Evolutionary conservation across 1,140 invertebrate species (phyloP).

Genomic region (Danaus melanippus): DNA sequence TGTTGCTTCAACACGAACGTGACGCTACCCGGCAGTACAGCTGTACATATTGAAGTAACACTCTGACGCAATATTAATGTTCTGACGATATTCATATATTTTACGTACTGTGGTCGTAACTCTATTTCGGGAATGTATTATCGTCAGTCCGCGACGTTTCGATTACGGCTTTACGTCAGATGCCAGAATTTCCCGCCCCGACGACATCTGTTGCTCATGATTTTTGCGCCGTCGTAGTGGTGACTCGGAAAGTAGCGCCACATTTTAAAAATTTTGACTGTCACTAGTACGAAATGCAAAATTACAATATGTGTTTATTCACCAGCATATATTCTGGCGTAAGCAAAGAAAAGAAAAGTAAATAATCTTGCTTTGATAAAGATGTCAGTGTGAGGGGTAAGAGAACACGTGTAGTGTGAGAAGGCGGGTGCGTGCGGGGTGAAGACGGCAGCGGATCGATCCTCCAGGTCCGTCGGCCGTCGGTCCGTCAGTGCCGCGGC

Average conservation of each 20-base stretch:
- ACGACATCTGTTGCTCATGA: slow-evolving; percentile 57
- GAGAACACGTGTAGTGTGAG: slow-evolving; percentile 34
- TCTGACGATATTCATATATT: slow-evolving; percentile 40
- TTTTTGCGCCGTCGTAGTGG: slow-evolving; percentile 40
- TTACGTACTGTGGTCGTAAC: slow-evolving; percentile 46
- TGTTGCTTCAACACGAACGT: slow-evolving; percentile 12
- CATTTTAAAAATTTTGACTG: slow-evolving; percentile 7
- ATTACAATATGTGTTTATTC: no score
- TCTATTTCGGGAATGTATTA: slow-evolving; percentile 49
- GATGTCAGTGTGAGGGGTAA: slow-evolving; percentile 25
- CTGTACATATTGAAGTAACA: slow-evolving; percentile 30
- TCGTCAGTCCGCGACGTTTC: slow-evolving; percentile 37
- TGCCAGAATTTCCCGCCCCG: slow-evolving; percentile 52
- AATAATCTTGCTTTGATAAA: no score
- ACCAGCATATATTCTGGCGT: no score
- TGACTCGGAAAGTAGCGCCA: slow-evolving; percentile 17
- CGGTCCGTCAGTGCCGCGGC: slow-evolving; percentile 57
- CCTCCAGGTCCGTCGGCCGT: slow-evolving; percentile 40
- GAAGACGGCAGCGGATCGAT: slow-evolving; percentile 44
- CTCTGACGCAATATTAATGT: slow-evolving; percentile 40
- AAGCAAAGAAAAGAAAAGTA: no score
- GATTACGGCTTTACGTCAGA: slow-evolving; percentile 27
- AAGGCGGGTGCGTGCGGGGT: slow-evolving; percentile 30
- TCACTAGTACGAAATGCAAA: neutral
- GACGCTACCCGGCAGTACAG: slow-evolving; percentile 27